Evolutionary conservation across 2,888 invertebrate genomes (phyloP).

Genomic region (Caenorhabditis angaria): DNA sequence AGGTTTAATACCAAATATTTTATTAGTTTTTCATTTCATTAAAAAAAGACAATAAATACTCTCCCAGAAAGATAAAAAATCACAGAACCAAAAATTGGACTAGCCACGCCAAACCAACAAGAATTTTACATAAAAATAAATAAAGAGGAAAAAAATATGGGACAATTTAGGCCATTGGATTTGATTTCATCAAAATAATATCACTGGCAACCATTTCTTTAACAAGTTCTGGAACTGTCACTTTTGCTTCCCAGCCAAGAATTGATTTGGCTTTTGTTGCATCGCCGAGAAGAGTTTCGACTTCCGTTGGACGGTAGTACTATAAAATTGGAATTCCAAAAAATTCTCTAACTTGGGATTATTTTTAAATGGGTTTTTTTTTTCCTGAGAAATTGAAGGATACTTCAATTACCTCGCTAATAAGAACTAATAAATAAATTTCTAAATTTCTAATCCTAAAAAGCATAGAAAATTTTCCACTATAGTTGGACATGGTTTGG

Average conservation of each 20-base stretch:
- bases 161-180: slow-evolving; percentile 82
- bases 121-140: neutral
- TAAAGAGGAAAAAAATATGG: neutral
- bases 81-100: neutral
- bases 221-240: slow-evolving; percentile 84
- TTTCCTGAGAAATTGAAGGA: too few relatives aligned
- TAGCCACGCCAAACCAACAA: too few relatives aligned
- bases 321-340: too few relatives aligned
- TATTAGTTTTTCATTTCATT: neutral
- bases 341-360: too few relatives aligned
- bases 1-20: too few relatives aligned
- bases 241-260: slow-evolving; percentile 88
- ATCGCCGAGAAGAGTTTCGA: slow-evolving; percentile 91
- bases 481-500: too few relatives aligned
- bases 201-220: slow-evolving; percentile 94
- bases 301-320: slow-evolving; percentile 93
- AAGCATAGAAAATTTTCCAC: too few relatives aligned
- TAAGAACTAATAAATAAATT: too few relatives aligned
- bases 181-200: slow-evolving; percentile 86
- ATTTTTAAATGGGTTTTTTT: too few relatives aligned
- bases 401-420: too few relatives aligned
- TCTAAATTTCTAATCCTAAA: too few relatives aligned
- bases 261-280: slow-evolving; percentile 86
- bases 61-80: slow-evolving; percentile 3
- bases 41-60: neutral